These are phyloP conservation scores for Glareola pratincola DNA, from an alignment of 2,113 vertebrate genomes.

Conservation along the genomic window DNA sequence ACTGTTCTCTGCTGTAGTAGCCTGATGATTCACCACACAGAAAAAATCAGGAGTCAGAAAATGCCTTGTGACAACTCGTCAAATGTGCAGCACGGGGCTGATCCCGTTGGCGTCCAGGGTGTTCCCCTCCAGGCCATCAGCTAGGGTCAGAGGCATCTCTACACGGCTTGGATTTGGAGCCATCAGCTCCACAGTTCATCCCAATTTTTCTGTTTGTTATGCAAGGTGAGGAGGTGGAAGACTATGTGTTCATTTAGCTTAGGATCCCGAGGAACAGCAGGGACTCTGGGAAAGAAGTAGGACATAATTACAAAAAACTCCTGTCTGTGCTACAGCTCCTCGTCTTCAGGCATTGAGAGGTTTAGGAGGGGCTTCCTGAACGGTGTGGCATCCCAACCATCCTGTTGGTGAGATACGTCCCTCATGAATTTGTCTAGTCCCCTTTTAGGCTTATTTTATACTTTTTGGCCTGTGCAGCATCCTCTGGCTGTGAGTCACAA, in stretches of 20 bases:
- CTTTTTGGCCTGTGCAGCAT: constrained; percentile 12
- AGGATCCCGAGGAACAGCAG: not conserved
- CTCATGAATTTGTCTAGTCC: not conserved
- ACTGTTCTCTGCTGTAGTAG: not conserved
- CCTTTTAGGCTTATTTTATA: not conserved
- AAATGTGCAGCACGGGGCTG: not conserved
- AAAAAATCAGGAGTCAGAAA: not conserved
- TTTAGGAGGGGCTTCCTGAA: not conserved
- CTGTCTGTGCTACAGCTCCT: not conserved
- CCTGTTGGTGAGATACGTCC: not conserved
- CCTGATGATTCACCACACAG: not conserved
- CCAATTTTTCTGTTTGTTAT: not conserved
- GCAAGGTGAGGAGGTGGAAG: not conserved
- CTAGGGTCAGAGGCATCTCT: not conserved
- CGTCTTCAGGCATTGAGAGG: rapidly evolving
- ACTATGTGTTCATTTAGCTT: not conserved
- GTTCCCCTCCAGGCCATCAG: not conserved
- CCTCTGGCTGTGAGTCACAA: constrained; percentile 48
- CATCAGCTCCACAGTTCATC: not conserved
- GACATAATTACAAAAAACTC: not conserved
- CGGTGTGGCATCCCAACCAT: not conserved
- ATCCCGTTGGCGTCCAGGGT: not conserved
- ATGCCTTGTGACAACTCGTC: not conserved
- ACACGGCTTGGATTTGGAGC: not conserved
- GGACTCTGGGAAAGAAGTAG: not conserved